Conservation (phyloP, 2,113 vertebrate species). For the Electrona antarctica region DNA sequence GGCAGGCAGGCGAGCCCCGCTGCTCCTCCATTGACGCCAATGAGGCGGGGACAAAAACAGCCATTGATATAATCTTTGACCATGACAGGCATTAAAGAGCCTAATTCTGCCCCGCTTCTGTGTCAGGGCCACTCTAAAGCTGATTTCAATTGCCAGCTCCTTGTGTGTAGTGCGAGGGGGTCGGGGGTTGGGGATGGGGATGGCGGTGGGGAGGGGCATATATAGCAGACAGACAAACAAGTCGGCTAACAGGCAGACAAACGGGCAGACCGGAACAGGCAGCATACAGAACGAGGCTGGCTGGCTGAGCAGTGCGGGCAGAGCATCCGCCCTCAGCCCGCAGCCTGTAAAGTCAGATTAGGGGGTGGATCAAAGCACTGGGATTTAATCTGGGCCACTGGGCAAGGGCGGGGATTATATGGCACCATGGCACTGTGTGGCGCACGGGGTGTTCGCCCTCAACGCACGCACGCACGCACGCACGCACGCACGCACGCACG, state of each 20-base stretch:
- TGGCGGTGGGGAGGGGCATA: background rate
- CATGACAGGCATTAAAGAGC: constrained; percentile 76
- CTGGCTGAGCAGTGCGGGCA: constrained; percentile 54
- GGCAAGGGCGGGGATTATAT: constrained; percentile 77
- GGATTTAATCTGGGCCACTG: constrained; percentile 82
- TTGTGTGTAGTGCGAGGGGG: constrained; percentile 51
- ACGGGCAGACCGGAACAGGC: constrained; percentile 60
- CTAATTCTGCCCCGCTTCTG: constrained; percentile 76
- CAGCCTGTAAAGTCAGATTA: constrained; percentile 83
- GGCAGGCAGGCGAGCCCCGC: constrained; percentile 43
- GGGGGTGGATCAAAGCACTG: constrained; percentile 79
- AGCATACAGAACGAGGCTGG: constrained; percentile 68
- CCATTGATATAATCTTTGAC: constrained; percentile 74
- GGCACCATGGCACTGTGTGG: constrained; percentile 70
- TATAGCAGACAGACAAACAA: constrained; percentile 2
- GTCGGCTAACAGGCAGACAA: constrained; percentile 53
- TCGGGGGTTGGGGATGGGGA: constrained; percentile 18
- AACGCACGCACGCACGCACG: constrained; percentile 45
- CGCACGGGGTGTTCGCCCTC: constrained; percentile 66
- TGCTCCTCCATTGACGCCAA: constrained; percentile 62
- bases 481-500: constrained; percentile 43
- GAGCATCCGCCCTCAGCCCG: constrained; percentile 75
- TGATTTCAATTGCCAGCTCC: constrained; percentile 74
- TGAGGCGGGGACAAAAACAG: constrained; percentile 68
- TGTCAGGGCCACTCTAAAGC: constrained; percentile 74